These are phyloP conservation scores for Apis mellifera DNA, from an alignment of 1,140 invertebrate species.

Conservation along the genomic window DNA sequence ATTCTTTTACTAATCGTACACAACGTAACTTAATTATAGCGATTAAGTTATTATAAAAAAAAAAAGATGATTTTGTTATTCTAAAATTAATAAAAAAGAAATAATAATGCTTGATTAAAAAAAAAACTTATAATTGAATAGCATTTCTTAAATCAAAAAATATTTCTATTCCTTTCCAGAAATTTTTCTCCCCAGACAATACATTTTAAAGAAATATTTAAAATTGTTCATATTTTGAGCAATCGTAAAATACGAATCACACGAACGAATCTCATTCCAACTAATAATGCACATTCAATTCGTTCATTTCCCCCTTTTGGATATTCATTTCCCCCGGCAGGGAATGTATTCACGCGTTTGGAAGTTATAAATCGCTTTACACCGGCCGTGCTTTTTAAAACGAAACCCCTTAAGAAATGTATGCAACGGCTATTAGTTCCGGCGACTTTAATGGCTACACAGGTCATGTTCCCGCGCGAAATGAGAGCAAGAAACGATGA, in stretches of 20 bases:
- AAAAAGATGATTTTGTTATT: too few species aligned
- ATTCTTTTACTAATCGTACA: too few species aligned
- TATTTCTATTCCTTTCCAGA: too few species aligned
- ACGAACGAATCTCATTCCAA: not conserved
- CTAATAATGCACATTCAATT: not conserved
- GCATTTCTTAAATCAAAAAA: too few species aligned
- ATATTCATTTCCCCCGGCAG: not conserved
- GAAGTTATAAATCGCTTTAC: not conserved
- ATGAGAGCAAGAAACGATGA: not conserved
- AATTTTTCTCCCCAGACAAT: too few species aligned
- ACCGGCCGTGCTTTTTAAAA: not conserved
- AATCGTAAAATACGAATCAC: not conserved
- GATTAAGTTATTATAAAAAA: too few species aligned
- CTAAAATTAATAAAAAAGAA: too few species aligned
- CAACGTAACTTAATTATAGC: too few species aligned
- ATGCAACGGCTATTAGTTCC: not conserved
- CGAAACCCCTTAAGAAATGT: not conserved
- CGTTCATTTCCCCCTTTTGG: not conserved
- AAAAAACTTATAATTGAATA: too few species aligned
- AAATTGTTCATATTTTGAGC: too few species aligned
- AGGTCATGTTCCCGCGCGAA: not conserved
- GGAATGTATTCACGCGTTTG: not conserved
- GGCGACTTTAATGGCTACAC: conserved; percentile 5
- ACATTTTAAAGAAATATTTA: too few species aligned
- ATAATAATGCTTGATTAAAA: too few species aligned